Conservation (phyloP, 2,888 invertebrate genomes). For the Xestobium rufovillosum region DNA sequence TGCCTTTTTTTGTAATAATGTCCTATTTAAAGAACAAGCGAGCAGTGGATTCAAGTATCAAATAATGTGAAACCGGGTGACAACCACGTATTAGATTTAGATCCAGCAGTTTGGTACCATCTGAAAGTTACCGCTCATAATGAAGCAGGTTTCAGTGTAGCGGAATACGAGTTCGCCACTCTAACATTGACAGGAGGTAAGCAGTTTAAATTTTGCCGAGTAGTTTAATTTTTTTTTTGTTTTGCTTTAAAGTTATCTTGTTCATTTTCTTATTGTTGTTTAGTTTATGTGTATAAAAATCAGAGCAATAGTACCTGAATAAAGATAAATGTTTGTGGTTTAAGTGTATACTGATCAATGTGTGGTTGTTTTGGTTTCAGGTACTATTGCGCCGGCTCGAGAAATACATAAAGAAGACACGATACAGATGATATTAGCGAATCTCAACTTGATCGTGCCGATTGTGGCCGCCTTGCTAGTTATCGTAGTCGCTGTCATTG, state of each 20-base stretch:
- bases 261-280: slow-evolving; percentile 7
- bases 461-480: slow-evolving; percentile 87
- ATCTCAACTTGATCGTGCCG: slow-evolving; percentile 89
- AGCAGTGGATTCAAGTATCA: slow-evolving; percentile 90
- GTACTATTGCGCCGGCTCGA: slow-evolving; percentile 88
- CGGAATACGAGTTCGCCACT: slow-evolving; percentile 93
- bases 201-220: slow-evolving; percentile 29
- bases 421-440: slow-evolving; percentile 79
- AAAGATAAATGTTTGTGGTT: too few relatives aligned
- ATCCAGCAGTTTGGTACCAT: slow-evolving; percentile 91
- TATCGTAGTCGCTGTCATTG: slow-evolving; percentile 86
- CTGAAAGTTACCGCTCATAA: slow-evolving; percentile 88
- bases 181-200: slow-evolving; percentile 90
- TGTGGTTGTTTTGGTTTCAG: slow-evolving; percentile 72
- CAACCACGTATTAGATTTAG: slow-evolving; percentile 84
- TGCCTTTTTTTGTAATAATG: slow-evolving; percentile 5
- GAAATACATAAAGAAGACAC: slow-evolving; percentile 80
- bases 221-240: background rate
- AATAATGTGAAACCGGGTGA: slow-evolving; percentile 87
- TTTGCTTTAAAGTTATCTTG: slow-evolving; percentile 18
- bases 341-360: too few relatives aligned
- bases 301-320: slow-evolving; percentile 43
- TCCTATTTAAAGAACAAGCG: slow-evolving; percentile 55
- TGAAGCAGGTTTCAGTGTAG: slow-evolving; percentile 92
- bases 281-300: too few relatives aligned